These are phyloP conservation scores for Anoplophora glabripennis DNA, from an alignment of 1,140 invertebrate genomes.

Conservation along the genomic window DNA sequence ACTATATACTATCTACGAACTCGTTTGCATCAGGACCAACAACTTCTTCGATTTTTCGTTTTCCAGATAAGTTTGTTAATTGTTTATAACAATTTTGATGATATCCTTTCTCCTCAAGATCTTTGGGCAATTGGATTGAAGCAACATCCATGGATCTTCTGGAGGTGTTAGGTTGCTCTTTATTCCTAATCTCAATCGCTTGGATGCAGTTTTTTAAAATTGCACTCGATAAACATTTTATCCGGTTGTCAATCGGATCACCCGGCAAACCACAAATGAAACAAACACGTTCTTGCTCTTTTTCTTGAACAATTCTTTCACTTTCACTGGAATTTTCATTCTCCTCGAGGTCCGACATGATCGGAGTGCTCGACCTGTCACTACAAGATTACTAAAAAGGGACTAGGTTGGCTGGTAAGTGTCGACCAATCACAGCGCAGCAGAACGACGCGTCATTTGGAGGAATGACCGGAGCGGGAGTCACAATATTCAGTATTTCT, in stretches of 20 bases:
- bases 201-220: not conserved
- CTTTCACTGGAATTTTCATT: conserved; percentile 3
- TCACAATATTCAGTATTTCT: no score
- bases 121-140: not conserved
- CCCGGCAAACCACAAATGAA: conserved; percentile 5
- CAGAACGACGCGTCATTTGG: no score
- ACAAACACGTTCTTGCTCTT: conserved; percentile 5
- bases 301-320: conserved; percentile 6
- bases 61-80: not conserved
- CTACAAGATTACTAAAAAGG: no score
- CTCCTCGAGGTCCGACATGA: not conserved
- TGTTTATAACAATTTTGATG: conserved; percentile 1
- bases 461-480: no score
- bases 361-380: not conserved
- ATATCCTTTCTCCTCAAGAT: not conserved
- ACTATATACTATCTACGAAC: no score
- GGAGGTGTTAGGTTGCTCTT: not conserved
- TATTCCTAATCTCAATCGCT: not conserved
- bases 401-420: no score
- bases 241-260: conserved; percentile 4
- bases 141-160: not conserved
- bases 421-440: no score
- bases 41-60: not conserved
- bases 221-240: not conserved
- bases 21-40: no score